Conservation (phyloP, 2,888 invertebrate genomes). For the Aleiodes alternator region DNA sequence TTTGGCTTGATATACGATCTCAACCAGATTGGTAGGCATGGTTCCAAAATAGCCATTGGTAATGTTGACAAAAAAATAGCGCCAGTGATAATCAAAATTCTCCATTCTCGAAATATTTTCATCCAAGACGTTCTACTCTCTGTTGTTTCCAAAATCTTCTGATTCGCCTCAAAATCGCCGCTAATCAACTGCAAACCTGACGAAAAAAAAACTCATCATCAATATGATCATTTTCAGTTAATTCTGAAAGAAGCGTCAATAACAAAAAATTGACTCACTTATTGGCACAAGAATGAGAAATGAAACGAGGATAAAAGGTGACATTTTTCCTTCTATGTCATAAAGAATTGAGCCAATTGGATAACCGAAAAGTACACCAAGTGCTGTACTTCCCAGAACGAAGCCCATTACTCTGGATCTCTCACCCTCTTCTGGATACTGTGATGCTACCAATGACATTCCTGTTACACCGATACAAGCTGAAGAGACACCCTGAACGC, state of each 20-base stretch:
- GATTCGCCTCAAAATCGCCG: conserved; percentile 67
- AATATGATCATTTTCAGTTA: no score
- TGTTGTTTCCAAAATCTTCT: conserved; percentile 52
- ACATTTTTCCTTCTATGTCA: conserved; percentile 84
- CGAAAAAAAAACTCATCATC: no score
- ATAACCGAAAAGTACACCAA: conserved; percentile 89
- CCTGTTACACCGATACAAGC: conserved; percentile 88
- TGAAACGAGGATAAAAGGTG: conserved; percentile 85
- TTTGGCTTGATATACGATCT: conserved; percentile 81
- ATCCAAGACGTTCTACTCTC: conserved; percentile 75
- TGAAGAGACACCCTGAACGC: conserved; percentile 88
- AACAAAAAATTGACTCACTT: conserved; percentile 55
- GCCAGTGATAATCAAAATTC: conserved; percentile 80
- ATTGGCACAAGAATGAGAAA: conserved; percentile 77
- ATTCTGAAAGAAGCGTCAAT: no score
- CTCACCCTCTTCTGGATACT: conserved; percentile 76
- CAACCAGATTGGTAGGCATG: conserved; percentile 89
- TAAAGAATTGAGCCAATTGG: conserved; percentile 88
- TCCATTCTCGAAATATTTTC: conserved; percentile 79
- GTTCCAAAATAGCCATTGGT: conserved; percentile 89
- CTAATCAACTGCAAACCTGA: conserved; percentile 66
- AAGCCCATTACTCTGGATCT: conserved; percentile 87
- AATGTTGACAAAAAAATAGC: conserved; percentile 88
- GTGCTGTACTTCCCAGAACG: conserved; percentile 87
- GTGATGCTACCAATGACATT: conserved; percentile 86